Percentiles rank a stretch among this genome's conserved stretches.
Evolutionary conservation across 1,140 invertebrate genomes (phyloP).

Genomic region (Helicoverpa armigera): DNA sequence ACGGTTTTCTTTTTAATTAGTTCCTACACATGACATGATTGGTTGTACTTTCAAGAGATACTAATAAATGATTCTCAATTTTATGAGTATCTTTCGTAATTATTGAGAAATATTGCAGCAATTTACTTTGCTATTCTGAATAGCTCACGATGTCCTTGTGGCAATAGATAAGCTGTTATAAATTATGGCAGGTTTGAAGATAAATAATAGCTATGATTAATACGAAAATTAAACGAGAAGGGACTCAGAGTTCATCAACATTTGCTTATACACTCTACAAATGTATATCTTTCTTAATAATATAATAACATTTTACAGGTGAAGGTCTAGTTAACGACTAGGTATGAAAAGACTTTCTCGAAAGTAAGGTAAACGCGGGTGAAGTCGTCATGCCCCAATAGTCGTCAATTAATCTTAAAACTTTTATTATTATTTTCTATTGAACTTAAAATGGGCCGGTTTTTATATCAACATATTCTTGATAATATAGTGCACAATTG

Average conservation of each 20-base stretch:
- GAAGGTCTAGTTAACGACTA: constrained; percentile 1
- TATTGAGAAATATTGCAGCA: neutral
- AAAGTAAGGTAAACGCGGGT: too few relatives aligned
- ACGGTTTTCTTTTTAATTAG: too few relatives aligned
- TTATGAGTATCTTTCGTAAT: neutral
- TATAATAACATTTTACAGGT: neutral
- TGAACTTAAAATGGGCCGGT: too few relatives aligned
- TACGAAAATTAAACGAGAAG: too few relatives aligned
- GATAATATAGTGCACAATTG: too few relatives aligned
- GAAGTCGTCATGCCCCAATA: too few relatives aligned
- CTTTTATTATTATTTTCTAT: too few relatives aligned
- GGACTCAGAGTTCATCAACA: neutral
- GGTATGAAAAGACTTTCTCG: neutral
- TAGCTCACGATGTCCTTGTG: neutral
- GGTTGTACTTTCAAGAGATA: neutral
- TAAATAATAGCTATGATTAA: neutral
- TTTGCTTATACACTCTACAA: neutral
- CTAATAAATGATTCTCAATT: neutral
- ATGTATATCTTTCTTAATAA: too few relatives aligned
- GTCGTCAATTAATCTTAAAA: too few relatives aligned
- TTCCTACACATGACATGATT: too few relatives aligned
- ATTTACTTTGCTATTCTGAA: neutral
- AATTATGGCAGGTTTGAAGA: neutral
- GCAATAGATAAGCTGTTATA: neutral
- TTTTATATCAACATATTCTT: too few relatives aligned